Base-by-base conservation (phyloP, 2,113 vertebrate genomes). In the Chlorodrepanis virens region DNA sequence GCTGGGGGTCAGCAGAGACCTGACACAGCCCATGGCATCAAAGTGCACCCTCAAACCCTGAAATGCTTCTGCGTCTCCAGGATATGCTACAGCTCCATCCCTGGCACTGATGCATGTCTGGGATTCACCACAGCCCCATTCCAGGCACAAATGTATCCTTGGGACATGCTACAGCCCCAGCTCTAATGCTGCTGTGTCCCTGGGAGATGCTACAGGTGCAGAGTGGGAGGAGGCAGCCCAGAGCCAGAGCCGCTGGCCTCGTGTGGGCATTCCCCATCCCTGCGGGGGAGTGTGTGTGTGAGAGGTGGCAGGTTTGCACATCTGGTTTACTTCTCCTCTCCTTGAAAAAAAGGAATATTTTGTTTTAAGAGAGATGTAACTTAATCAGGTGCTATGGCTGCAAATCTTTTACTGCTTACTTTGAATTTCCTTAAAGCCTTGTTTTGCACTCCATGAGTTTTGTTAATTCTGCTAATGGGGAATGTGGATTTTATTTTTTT, bases 351-450 rank as follows among this genome's bases (percentile, higher is more conserved):
- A 40, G 17, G 82, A 94, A 71, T 94, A 96, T 89, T 96, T 97
- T 94, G 82, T 90, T 97, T 96, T 94, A 93, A 95, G 76, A 89
- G 87, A 95, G 96, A 96, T 89, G 91, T 94, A 97, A 96, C 95
- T 95, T 96, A 97, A 97, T 97, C 96, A 97, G 93, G 94, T 97
- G 95, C 81, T 93, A 92, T 13, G 87, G 91, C 92, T 97, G 94
- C 91, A 96, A 94, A 95, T 80, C 79, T 96, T 97, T 96, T 94
- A 90, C 93, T 94, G 93, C 82, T 90, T 83, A 82, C 81, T 95
- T 92, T 92, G 94, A 96, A 94, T 96, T 93, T 92, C 54, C 92
- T 79, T 53, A 86, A 87, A 94, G 67, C 76, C 63, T 50, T 83
- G 45, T 29, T 90, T 59, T 65, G 83, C 1, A 0, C 65, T 91